Evolutionary conservation across 2,888 invertebrate species (phyloP), one percentile per base, ranked within the genome.

Genomic region (Torymus auratus): DNA sequence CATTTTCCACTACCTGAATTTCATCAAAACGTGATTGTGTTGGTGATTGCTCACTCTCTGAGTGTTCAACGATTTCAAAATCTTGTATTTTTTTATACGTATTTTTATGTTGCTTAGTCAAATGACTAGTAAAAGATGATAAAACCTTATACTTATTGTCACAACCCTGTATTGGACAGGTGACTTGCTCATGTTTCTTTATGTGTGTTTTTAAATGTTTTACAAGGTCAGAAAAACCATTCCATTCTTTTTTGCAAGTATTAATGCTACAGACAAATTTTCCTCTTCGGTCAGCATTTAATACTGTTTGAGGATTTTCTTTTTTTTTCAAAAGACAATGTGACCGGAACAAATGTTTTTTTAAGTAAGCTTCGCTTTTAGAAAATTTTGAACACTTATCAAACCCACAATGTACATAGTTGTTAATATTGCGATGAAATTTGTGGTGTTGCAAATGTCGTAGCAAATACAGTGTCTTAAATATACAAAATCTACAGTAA

Each of bases 131-230:
- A 28, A 83, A 84, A 2, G 84, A 84, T 68, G 41, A 62, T 53
- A 82, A 23, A 20, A 72, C 28, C 23, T 55, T 58, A 72, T 83
- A 83, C 3, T 60, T 75, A 2, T 64, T 82, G 12, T 60, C 15
- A 56, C 83, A 83, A n/a, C 56, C n/a, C 13, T 20, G 50, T 17
- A 50, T 71, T 7, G 80, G 72, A 79, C 82, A 85, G 13, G 55
- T 28, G 12, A 84, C 61, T 52, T 61, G 64, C 28, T 28, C 28
- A 12, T 69, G 62, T 12, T 76, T 69, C 2, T 74, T 62, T n/a
- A 84, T 80, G 50, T 84, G 83, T 28, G 1, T 13, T 77, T 83
- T 83, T 23, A 84, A 65, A 64, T 83, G 83, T 69, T 83, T 83
- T n/a, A 83, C 20, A 2, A 83, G 50, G 4, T n/a, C 11, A 13